Conservation (phyloP, 1,140 invertebrate genomes). For the Alviniconcha marisindica region DNA sequence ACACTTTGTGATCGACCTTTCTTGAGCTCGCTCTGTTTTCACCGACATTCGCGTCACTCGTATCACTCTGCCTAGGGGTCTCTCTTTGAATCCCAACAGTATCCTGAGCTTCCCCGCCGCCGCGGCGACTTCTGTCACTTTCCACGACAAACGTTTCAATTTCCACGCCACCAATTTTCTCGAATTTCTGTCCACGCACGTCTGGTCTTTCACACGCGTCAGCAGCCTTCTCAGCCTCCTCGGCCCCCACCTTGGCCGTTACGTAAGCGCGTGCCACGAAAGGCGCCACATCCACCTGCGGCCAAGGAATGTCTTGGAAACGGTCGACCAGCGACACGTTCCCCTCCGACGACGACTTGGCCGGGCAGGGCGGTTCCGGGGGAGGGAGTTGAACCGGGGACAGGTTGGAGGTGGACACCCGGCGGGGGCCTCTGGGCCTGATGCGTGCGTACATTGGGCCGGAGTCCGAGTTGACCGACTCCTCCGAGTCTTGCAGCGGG, state of each 20-base stretch:
- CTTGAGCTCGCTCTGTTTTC: too few species aligned
- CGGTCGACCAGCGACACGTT: neutral
- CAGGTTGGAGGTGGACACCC: neutral
- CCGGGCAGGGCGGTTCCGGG: neutral
- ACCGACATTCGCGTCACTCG: too few species aligned
- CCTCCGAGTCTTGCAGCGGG: neutral
- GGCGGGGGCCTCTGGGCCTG: neutral
- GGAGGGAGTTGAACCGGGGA: neutral
- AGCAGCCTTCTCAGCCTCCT: neutral
- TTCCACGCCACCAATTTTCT: neutral
- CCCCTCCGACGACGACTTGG: conserved; percentile 4
- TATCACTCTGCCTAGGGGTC: too few species aligned
- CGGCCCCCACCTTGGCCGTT: too few species aligned
- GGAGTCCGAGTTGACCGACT: neutral
- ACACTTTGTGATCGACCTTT: neutral
- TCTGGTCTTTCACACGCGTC: neutral
- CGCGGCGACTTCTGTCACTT: too few species aligned
- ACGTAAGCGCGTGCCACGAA: too few species aligned
- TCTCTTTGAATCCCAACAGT: too few species aligned
- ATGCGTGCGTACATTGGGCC: neutral
- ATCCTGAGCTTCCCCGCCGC: too few species aligned
- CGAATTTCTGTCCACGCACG: neutral
- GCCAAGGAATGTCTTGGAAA: neutral
- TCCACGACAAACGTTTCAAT: neutral
- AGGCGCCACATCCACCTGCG: neutral